phyloP scores from a whole-genome alignment of 2,797 vertebrate species.

The Syngnathus rostellatus region DNA sequence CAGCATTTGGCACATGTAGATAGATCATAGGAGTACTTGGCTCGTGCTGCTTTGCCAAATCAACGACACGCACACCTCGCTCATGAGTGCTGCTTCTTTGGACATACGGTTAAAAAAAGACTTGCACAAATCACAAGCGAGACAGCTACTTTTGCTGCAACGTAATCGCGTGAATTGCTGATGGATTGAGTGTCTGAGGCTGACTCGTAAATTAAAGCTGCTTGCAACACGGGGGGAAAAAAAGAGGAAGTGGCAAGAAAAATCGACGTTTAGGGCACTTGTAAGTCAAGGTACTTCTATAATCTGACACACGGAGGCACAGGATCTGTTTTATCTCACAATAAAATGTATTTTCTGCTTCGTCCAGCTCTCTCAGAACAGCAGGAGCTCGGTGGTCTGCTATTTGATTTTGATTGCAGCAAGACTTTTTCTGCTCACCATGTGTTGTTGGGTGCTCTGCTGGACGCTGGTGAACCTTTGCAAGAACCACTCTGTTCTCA shows the following conservation, averaged over 20 bases:
- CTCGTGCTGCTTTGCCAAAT: no score
- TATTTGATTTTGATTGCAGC: conserved; percentile 79
- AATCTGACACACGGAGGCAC: background rate
- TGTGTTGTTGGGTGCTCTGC: conserved; percentile 95
- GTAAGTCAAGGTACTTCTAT: background rate
- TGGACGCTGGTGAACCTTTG: conserved; percentile 97
- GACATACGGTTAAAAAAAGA: no score
- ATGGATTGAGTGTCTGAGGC: no score
- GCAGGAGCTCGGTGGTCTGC: conserved; percentile 76
- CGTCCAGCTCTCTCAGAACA: conserved; percentile 81
- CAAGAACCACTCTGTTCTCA: conserved; percentile 91
- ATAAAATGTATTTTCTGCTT: background rate
- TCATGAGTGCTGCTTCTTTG: no score
- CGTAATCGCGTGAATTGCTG: no score
- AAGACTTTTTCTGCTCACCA: conserved; percentile 86
- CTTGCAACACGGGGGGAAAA: no score
- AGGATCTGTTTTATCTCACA: background rate
- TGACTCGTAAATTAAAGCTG: no score
- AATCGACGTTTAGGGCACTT: background rate
- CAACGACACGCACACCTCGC: no score
- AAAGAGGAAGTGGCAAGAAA: no score
- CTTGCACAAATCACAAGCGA: no score
- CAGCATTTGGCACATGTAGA: no score
- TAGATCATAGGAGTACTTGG: background rate
- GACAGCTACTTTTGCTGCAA: no score